Evolutionary conservation across 1,140 invertebrate genomes (phyloP).

Genomic region (Musca domestica): DNA sequence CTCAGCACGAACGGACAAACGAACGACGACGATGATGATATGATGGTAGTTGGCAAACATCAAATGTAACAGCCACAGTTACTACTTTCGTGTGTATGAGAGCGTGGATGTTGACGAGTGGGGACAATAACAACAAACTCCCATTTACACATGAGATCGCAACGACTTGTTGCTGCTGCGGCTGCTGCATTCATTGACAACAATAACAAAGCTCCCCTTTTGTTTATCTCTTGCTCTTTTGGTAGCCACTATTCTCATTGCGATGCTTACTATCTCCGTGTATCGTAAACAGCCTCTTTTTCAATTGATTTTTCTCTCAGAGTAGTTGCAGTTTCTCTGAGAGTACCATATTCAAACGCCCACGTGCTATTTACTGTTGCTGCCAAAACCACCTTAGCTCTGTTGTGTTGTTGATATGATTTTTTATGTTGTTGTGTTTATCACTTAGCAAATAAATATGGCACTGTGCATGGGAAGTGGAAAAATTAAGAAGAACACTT

Average conservation of each 20-base stretch:
- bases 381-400: conserved; percentile 8
- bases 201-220: background rate
- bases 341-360: background rate
- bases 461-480: too few relatives aligned
- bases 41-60: conserved; percentile 3
- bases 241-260: too few relatives aligned
- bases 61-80: background rate
- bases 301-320: background rate
- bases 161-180: background rate
- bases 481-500: too few relatives aligned
- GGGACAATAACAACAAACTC: background rate
- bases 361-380: conserved; percentile 12
- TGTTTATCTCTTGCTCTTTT: background rate
- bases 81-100: background rate
- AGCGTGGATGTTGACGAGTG: too few relatives aligned
- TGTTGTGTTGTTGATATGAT: conserved; percentile 13
- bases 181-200: background rate
- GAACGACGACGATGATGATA: too few relatives aligned
- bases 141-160: background rate
- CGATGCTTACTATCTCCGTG: too few relatives aligned
- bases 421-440: conserved; percentile 12
- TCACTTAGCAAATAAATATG: conserved; percentile 6
- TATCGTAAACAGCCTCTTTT: too few relatives aligned
- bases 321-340: conserved; percentile 2
- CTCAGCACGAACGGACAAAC: background rate